Percentiles rank a stretch among this genome's conserved stretches.
Conservation (phyloP, 2,113 vertebrate species). For the Dicaeum eximium region DNA sequence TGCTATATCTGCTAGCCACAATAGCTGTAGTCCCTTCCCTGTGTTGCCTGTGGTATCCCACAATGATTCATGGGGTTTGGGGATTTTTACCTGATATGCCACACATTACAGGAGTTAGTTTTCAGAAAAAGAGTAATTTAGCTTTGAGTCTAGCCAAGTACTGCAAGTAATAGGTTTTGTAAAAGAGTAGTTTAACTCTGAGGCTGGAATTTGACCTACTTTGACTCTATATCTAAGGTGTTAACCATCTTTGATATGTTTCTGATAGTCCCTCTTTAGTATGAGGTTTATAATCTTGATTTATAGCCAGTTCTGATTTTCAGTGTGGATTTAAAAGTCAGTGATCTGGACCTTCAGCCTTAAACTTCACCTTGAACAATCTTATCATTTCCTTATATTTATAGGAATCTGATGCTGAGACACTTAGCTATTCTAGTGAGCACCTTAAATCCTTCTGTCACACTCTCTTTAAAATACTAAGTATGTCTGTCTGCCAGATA, state of each 20-base stretch:
- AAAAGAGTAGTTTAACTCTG: neutral
- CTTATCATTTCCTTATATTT: neutral
- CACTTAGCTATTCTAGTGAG: neutral
- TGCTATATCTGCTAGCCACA: neutral
- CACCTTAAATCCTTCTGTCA: neutral
- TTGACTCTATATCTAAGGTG: neutral
- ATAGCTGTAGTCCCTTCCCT: neutral
- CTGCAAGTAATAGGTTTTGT: neutral
- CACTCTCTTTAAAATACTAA: neutral
- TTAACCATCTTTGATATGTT: neutral
- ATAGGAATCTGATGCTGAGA: neutral
- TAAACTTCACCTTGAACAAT: neutral
- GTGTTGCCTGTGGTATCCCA: neutral
- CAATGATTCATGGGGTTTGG: neutral
- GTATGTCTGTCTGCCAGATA: neutral
- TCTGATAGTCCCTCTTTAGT: neutral
- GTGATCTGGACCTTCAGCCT: neutral
- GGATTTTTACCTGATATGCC: neutral
- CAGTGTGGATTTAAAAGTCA: neutral
- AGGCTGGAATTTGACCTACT: neutral
- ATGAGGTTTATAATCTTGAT: neutral
- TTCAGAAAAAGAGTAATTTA: neutral
- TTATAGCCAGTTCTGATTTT: neutral
- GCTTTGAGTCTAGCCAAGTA: neutral
- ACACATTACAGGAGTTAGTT: neutral